Conservation (phyloP, 2,888 invertebrate species). For the Abscondita cerata region DNA sequence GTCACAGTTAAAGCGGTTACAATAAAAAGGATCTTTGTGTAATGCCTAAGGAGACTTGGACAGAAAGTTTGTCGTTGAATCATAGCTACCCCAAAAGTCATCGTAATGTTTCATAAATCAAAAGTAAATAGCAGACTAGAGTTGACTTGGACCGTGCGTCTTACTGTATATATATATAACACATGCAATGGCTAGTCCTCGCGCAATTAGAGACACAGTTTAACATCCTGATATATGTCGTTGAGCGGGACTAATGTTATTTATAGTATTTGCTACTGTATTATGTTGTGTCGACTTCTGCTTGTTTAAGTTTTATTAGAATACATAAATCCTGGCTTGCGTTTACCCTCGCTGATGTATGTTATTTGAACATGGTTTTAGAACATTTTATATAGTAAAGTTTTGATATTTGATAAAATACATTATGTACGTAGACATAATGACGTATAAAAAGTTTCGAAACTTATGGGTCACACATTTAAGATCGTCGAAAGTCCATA, state of each 20-base stretch:
- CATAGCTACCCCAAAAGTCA: constrained; percentile 51
- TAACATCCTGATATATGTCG: constrained; percentile 50
- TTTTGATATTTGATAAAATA: constrained; percentile 8
- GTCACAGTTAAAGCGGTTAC: constrained; percentile 6
- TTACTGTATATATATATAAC: constrained; percentile 40
- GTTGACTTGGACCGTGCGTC: constrained; percentile 45
- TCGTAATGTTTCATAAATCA: constrained; percentile 52
- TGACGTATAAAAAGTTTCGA: constrained; percentile 13
- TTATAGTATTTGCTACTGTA: constrained; percentile 49
- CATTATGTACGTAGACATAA: not conserved
- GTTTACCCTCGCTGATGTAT: constrained; percentile 7
- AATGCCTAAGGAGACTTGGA: constrained; percentile 38
- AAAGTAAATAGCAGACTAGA: constrained; percentile 50
- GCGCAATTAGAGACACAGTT: constrained; percentile 50
- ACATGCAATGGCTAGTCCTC: constrained; percentile 45
- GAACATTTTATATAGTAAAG: not conserved
- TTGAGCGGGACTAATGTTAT: constrained; percentile 45
- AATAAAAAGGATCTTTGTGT: constrained; percentile 19
- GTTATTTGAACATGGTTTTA: constrained; percentile 18
- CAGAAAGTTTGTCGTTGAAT: constrained; percentile 50
- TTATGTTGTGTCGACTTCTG: constrained; percentile 41
- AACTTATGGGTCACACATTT: constrained; percentile 17
- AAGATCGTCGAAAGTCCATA: constrained; percentile 13
- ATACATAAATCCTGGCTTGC: constrained; percentile 33
- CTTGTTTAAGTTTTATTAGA: constrained; percentile 48